These are phyloP conservation scores for Rhyacophila brunnea DNA, from an alignment of 1,140 invertebrate species.

Conservation along the genomic window DNA sequence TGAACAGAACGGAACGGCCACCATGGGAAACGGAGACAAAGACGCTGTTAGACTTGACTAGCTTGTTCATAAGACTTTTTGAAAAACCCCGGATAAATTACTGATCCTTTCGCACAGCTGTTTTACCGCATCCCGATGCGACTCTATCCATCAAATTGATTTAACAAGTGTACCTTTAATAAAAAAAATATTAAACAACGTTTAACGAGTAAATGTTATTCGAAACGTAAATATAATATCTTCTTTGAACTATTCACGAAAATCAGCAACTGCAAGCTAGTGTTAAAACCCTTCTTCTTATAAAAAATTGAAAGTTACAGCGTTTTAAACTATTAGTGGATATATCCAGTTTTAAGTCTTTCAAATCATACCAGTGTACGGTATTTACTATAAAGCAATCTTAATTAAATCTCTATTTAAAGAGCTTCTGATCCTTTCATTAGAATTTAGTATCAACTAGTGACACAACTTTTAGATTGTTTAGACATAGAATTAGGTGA, in stretches of 20 bases:
- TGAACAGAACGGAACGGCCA: conserved; percentile 29
- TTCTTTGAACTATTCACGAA: conserved; percentile 16
- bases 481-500: neutral
- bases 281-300: neutral
- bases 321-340: no score
- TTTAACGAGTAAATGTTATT: conserved; percentile 5
- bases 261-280: conserved; percentile 34
- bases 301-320: no score
- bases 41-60: conserved; percentile 12
- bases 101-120: conserved; percentile 32
- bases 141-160: conserved; percentile 5
- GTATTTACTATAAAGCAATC: conserved; percentile 7
- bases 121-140: conserved; percentile 19
- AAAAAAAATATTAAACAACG: conserved; percentile 4
- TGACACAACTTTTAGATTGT: neutral
- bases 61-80: conserved; percentile 15
- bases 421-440: conserved; percentile 17
- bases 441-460: conserved; percentile 13
- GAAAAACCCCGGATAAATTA: conserved; percentile 8
- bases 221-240: neutral
- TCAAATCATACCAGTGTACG: no score
- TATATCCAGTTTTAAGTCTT: no score
- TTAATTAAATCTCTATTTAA: conserved; percentile 12
- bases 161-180: conserved; percentile 12
- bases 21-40: conserved; percentile 25